Base-by-base conservation (phyloP, 1,140 invertebrate genomes). In the Penaeus indicus region DNA sequence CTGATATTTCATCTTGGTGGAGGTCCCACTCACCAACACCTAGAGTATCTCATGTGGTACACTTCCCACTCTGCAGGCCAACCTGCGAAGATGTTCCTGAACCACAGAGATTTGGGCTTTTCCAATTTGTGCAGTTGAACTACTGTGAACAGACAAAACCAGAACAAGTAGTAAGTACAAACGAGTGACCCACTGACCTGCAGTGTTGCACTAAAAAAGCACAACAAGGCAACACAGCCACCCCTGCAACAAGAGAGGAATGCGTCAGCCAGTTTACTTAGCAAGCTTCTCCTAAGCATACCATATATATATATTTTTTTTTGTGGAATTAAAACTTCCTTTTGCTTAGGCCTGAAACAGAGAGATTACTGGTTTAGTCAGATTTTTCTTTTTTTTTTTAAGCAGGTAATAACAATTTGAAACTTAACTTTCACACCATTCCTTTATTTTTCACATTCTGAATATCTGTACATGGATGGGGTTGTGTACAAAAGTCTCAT, bases 161-260 rank as follows among this genome's bases (percentile, higher is more conserved):
- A 88, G 87, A 88, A 88, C 87, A 88, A 88, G 87, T 88, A 88
- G 81, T 84, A 89, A 89, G 88, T 89, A 89, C 88, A 89, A 89
- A 89, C 88, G 79, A 85, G 88, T 81, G 88, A 89, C 88, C 88
- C 88, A 89, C 88, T 89, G 88, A 89, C 88, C 88, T 89, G 88
- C 88, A 89, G 84, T 89, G 88, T 89, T 89, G 88, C 88, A 89
- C 88, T 89, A 47, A 89, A 89, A 88, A 72, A 89, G 88, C 75
- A 85, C 88, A 89, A 89, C 88, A 89, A 89, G 88, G 88, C 88
- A 89, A 89, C 88, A 89, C 88, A 89, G 88, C 88, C 80, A 63
- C 88, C 85, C 88, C 88, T 89, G 88, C 88, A 89, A 89, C 84
- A 85, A 89, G 88, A 89, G 88, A 85, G 84, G 88, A 89, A 85